Evolutionary conservation across 2,888 invertebrate genomes (phyloP).

Genomic region (Aspidiotus destructor): DNA sequence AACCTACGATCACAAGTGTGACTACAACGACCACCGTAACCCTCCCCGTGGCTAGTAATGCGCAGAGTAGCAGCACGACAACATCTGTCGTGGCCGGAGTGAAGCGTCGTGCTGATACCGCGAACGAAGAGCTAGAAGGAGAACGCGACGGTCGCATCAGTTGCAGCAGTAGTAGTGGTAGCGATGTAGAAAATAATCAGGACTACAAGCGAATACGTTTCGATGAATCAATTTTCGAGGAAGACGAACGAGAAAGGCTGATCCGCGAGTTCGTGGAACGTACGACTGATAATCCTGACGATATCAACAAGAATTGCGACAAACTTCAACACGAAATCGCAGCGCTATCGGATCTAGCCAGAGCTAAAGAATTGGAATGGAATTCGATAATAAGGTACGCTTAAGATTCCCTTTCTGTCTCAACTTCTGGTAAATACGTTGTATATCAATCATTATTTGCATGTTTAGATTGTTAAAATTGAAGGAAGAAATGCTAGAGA

Average conservation of each 20-base stretch:
- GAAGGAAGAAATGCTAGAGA: conserved; percentile 67
- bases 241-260: conserved; percentile 36
- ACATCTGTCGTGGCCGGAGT: conserved; percentile 3
- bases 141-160: conserved; percentile 25
- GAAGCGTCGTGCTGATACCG: conserved; percentile 15
- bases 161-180: conserved; percentile 20
- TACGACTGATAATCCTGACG: conserved; percentile 52
- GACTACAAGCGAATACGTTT: conserved; percentile 31
- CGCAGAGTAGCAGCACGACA: not conserved
- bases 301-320: conserved; percentile 54
- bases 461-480: conserved; percentile 55
- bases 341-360: conserved; percentile 61
- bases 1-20: not conserved
- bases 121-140: conserved; percentile 10
- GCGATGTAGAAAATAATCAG: conserved; percentile 23
- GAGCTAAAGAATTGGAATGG: conserved; percentile 77
- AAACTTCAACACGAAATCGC: conserved; percentile 50
- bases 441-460: not conserved
- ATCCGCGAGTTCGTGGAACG: conserved; percentile 53
- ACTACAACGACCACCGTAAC: not conserved
- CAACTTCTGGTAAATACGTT: too few relatives aligned
- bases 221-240: conserved; percentile 34
- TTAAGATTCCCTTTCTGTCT: not conserved
- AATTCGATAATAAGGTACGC: conserved; percentile 59
- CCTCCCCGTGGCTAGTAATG: conserved; percentile 12